Percentiles rank a stretch among this genome's conserved stretches.
Evolutionary conservation across 2,797 vertebrate species (phyloP).

Genomic region (Gobionotothen gibberifrons): DNA sequence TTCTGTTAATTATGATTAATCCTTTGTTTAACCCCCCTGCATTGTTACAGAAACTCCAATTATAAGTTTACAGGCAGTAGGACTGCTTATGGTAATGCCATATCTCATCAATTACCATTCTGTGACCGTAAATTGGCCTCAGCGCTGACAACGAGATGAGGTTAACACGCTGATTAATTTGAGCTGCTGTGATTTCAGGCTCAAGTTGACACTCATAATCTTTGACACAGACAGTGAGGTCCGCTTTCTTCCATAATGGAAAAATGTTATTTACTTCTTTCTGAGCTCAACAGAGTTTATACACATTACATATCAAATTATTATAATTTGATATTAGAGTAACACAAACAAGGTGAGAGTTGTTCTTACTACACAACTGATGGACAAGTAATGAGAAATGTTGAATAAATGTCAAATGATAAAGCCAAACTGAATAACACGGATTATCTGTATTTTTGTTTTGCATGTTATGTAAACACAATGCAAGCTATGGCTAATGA

Average conservation of each 20-base stretch:
- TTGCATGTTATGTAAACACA: constrained; percentile 24
- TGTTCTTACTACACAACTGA: constrained; percentile 46
- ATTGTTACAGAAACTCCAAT: constrained; percentile 83
- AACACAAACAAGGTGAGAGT: constrained; percentile 42
- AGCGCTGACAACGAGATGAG: constrained; percentile 78
- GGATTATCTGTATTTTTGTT: constrained; percentile 22
- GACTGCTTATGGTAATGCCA: constrained; percentile 80
- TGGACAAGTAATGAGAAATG: constrained; percentile 35
- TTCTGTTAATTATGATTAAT: constrained; percentile 84
- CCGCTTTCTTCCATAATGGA: constrained; percentile 67
- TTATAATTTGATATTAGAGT: constrained; percentile 52
- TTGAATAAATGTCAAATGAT: constrained; percentile 50
- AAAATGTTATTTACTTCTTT: constrained; percentile 68
- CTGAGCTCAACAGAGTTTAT: constrained; percentile 21
- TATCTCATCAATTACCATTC: constrained; percentile 82
- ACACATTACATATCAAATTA: constrained; percentile 39
- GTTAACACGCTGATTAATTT: constrained; percentile 83
- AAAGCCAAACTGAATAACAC: constrained; percentile 20
- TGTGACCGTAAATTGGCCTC: constrained; percentile 80
- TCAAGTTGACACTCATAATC: constrained; percentile 79
- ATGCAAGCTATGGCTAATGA: neutral
- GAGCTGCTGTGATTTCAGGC: constrained; percentile 81
- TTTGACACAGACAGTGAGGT: constrained; percentile 76
- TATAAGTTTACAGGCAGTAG: constrained; percentile 82
- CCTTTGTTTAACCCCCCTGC: constrained; percentile 78